Percentiles rank a stretch among this genome's conserved stretches.
Conservation (phyloP, 92 coral and sea anemone species). For the Parazoanthus atlanticus region DNA sequence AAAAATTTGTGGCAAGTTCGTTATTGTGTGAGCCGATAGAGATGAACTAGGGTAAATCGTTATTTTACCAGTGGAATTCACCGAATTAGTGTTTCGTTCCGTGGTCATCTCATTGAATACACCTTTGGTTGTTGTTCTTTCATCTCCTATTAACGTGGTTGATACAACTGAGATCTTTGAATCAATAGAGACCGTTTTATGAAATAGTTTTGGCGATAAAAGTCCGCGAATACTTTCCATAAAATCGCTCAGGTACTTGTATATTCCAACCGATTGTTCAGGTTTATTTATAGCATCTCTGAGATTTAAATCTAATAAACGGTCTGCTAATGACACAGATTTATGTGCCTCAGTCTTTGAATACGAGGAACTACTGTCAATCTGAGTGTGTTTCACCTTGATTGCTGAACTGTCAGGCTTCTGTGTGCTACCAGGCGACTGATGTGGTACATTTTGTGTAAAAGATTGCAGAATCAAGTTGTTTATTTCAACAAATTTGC, state of each 20-base stretch:
- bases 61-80: not conserved
- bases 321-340: not conserved
- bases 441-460: not conserved
- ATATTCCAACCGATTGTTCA: not conserved
- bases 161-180: not conserved
- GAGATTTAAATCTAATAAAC: not conserved
- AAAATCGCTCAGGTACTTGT: slow-evolving; percentile 7
- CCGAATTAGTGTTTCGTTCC: not conserved
- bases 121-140: not conserved
- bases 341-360: not conserved
- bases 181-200: not conserved
- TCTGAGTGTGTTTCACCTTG: not conserved
- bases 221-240: slow-evolving; percentile 10
- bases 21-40: not conserved
- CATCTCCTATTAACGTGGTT: not conserved
- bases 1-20: not conserved
- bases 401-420: not conserved
- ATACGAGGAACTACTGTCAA: not conserved
- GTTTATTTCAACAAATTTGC: not conserved
- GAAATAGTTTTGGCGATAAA: slow-evolving; percentile 10
- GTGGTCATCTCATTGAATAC: not conserved
- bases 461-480: not conserved
- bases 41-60: slow-evolving; percentile 17
- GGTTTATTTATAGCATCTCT: not conserved
- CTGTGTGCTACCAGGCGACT: not conserved